Evolutionary conservation across 2,888 invertebrate species (phyloP), one percentile per base, ranked within the genome.

Genomic region (Folsomia manolachei): DNA sequence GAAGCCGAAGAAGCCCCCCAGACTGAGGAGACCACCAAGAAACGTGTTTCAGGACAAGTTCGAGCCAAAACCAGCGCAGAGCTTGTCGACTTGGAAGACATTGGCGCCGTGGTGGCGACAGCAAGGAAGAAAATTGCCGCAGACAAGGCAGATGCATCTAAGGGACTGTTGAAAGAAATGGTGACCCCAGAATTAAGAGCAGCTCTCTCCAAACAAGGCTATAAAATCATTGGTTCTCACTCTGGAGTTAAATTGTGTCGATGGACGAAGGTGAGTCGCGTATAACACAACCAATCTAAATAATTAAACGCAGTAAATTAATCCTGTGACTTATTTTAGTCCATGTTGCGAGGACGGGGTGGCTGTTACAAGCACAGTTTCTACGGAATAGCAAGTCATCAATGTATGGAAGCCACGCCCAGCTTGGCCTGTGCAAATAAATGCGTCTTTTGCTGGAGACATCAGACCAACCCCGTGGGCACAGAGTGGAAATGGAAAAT

Each of bases 311-410:
- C 73, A 11, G 68, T 76, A 64, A 25, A 73, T 26, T 69, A 24
- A 62, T 71, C 39, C n/a, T n/a, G 39, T 9, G 14, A 39, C 4
- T 39, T 63, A 21, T 63, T 25, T 7, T 24, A 64, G 86, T 83
- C 87, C 26, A 84, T 88, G 82, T 84, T 85, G 24, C 78, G 85
- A 60, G 84, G 84, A 18, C 82, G 88, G 69, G 88, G 88, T 2
- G 88, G 88, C 0, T 88, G 88, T 81, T 88, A 88, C 82, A 88
- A 88, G 79, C 88, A 88, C 82, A 86, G 87, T 2, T 88, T 88
- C 81, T 88, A 88, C 80, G 88, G 88, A 2, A 88, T 88, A 66
- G 87, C 87, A 76, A 86, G 86, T 79, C 87, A 88, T 79, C 84
- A 86, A 18, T 88, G 88, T 77, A 88, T 88, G 87, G 88, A 88